These are phyloP conservation scores for Listrodromus nycthemerus DNA, from an alignment of 2,888 invertebrate species.

Conservation along the genomic window DNA sequence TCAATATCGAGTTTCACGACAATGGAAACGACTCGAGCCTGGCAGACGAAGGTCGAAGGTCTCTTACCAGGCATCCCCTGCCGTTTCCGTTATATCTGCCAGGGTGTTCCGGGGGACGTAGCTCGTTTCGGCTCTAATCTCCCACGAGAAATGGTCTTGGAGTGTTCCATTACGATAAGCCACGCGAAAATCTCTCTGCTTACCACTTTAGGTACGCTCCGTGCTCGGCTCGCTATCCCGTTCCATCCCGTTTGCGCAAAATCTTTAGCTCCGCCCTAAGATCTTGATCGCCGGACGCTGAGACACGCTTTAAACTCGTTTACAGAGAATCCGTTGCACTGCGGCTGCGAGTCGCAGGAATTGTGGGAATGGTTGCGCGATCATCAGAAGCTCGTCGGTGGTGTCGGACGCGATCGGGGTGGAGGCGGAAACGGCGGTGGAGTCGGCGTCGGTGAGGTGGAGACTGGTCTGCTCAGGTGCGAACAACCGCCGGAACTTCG, in stretches of 20 bases:
- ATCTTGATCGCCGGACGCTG: constrained; percentile 10
- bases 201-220: constrained; percentile 57
- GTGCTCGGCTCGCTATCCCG: constrained; percentile 59
- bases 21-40: constrained; percentile 55
- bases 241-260: constrained; percentile 38
- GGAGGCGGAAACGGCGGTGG: constrained; percentile 70
- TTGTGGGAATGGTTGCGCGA: constrained; percentile 97
- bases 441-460: constrained; percentile 76
- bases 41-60: constrained; percentile 2
- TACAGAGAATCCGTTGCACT: constrained; percentile 94
- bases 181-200: constrained; percentile 27
- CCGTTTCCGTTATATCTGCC: constrained; percentile 4
- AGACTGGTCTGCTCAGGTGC: constrained; percentile 87
- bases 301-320: constrained; percentile 57
- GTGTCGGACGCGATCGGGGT: constrained; percentile 85
- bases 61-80: constrained; percentile 9
- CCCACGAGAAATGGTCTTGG: constrained; percentile 31
- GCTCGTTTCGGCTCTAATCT: constrained; percentile 39
- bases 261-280: not conserved
- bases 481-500: constrained; percentile 93
- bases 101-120: constrained; percentile 1
- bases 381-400: constrained; percentile 91
- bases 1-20: constrained; percentile 74
- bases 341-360: constrained; percentile 95
- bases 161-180: constrained; percentile 36